Evolutionary conservation across 2,797 vertebrate genomes (phyloP).

Genomic region (Malurus splendens): DNA sequence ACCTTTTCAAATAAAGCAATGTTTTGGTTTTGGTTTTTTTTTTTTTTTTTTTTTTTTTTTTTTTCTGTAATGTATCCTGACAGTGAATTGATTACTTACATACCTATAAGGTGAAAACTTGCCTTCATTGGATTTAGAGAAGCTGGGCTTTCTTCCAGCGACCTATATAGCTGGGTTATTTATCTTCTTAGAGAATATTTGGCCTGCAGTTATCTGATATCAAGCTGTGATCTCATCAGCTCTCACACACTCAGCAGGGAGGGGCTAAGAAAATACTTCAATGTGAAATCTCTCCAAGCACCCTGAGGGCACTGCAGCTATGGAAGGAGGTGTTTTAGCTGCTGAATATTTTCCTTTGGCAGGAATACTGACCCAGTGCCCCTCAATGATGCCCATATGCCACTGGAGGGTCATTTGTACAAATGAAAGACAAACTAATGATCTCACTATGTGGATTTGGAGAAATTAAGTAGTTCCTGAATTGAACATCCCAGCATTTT

Average conservation of each 20-base stretch:
- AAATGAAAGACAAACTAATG: constrained; percentile 6
- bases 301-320: constrained; percentile 5
- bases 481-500: background rate
- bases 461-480: background rate
- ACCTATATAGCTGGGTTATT: constrained; percentile 24
- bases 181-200: constrained; percentile 50
- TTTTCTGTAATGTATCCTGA: constrained; percentile 11
- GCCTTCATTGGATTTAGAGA: background rate
- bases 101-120: constrained; percentile 17
- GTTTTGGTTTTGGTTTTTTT: background rate
- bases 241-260: constrained; percentile 52
- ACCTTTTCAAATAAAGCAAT: background rate
- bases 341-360: background rate
- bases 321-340: background rate
- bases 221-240: constrained; percentile 58
- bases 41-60: background rate
- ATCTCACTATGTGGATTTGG: background rate
- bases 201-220: constrained; percentile 44
- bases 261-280: constrained; percentile 52
- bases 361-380: background rate
- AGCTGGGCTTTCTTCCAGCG: background rate
- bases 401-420: background rate
- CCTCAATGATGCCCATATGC: background rate
- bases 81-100: background rate
- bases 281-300: constrained; percentile 21